These are phyloP conservation scores for Choristoneura fumiferana DNA, from an alignment of 1,140 invertebrate genomes.

Conservation along the genomic window DNA sequence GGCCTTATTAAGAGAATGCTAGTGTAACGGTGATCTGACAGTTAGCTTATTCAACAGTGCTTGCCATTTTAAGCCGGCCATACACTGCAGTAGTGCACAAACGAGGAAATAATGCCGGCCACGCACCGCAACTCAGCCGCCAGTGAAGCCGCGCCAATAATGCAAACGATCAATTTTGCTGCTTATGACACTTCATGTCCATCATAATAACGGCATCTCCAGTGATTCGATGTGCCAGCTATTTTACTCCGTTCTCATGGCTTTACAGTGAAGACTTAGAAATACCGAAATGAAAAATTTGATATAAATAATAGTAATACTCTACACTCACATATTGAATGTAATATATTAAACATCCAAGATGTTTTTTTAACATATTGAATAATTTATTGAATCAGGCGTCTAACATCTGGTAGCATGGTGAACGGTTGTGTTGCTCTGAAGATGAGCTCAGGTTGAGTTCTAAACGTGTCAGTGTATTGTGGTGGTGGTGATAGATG, in stretches of 20 bases:
- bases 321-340: too few relatives aligned
- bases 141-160: constrained; percentile 28
- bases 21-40: constrained; percentile 44
- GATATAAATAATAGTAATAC: too few relatives aligned
- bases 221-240: constrained; percentile 2
- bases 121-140: constrained; percentile 30
- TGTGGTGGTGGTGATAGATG: too few relatives aligned
- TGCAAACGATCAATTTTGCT: constrained; percentile 28
- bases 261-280: background rate
- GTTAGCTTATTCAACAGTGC: constrained; percentile 38
- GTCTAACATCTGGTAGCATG: too few relatives aligned
- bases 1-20: constrained; percentile 23
- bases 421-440: too few relatives aligned
- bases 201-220: constrained; percentile 7
- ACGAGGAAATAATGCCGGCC: constrained; percentile 54
- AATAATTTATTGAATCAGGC: too few relatives aligned
- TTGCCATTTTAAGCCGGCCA: constrained; percentile 36
- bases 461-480: too few relatives aligned
- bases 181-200: constrained; percentile 6
- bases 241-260: background rate
- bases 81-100: constrained; percentile 40
- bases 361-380: too few relatives aligned
- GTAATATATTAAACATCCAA: too few relatives aligned
- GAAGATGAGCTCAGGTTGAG: too few relatives aligned
- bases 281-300: too few relatives aligned